These are phyloP conservation scores for Metacarcinus magister DNA, from an alignment of 2,888 invertebrate species.

Conservation along the genomic window DNA sequence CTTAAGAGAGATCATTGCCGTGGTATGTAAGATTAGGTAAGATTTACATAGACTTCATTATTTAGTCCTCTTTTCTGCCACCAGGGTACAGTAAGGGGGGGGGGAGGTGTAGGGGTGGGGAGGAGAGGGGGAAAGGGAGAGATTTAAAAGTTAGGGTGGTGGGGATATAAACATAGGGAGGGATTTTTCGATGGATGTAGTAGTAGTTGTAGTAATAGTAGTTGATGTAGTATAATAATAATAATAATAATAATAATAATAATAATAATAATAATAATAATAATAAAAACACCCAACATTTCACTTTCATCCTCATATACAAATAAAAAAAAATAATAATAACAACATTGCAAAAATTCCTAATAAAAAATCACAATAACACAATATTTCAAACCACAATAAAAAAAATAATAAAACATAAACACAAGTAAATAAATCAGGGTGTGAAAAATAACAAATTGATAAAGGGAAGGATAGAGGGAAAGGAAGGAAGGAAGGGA, in stretches of 20 bases:
- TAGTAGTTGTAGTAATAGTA: constrained; percentile 53
- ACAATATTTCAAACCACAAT: background rate
- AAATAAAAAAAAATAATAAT: background rate
- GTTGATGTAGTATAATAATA: constrained; percentile 42
- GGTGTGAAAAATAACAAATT: background rate
- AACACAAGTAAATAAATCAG: background rate
- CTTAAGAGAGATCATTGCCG: background rate
- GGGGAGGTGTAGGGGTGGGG: background rate
- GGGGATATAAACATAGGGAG: background rate
- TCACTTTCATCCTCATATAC: background rate
- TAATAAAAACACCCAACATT: background rate
- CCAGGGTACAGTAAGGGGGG: background rate
- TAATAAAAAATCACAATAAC: background rate
- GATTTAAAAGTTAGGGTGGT: background rate
- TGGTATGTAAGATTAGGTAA: background rate
- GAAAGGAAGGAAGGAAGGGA: background rate
- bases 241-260: background rate
- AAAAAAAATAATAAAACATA: background rate
- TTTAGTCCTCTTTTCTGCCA: background rate
- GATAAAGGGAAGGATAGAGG: too few species aligned
- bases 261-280: background rate
- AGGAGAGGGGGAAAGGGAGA: background rate
- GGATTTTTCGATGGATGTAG: background rate
- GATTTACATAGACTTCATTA: background rate
- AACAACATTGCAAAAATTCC: background rate